Conservation (phyloP, 2,888 invertebrate genomes). For the Phortica magna region DNA sequence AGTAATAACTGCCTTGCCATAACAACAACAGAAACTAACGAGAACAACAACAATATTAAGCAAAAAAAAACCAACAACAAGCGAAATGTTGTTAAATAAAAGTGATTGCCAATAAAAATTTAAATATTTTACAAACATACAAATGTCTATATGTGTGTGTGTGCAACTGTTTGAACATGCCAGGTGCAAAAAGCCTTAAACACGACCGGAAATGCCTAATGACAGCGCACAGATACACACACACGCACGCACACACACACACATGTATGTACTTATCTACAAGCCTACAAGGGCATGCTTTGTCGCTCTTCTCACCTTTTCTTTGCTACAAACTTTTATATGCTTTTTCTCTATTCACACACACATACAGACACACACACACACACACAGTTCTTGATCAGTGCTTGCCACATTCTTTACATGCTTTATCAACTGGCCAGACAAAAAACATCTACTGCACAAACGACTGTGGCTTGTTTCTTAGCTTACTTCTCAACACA, state of each 20-base stretch:
- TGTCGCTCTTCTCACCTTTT: neutral
- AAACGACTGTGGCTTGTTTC: too few species aligned
- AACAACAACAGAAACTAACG: too few species aligned
- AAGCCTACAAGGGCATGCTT: neutral
- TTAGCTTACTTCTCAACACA: neutral
- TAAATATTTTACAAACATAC: neutral
- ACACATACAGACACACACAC: too few species aligned
- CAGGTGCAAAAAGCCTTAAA: neutral
- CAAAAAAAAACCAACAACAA: too few species aligned
- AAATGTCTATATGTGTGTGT: neutral
- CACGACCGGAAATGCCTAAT: conserved; percentile 18
- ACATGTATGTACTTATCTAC: neutral
- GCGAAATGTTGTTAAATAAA: too few species aligned
- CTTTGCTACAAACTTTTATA: neutral
- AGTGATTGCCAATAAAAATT: too few species aligned
- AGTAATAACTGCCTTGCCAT: too few species aligned
- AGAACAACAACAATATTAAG: too few species aligned
- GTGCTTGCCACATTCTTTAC: too few species aligned
- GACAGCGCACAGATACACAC: neutral
- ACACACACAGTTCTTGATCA: too few species aligned
- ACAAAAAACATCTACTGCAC: too few species aligned
- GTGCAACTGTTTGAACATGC: neutral
- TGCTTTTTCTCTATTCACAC: neutral
- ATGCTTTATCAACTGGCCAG: too few species aligned
- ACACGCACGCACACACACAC: neutral